phyloP scores from a whole-genome alignment of 2,888 invertebrate species.

The Aleiodes alternator region DNA sequence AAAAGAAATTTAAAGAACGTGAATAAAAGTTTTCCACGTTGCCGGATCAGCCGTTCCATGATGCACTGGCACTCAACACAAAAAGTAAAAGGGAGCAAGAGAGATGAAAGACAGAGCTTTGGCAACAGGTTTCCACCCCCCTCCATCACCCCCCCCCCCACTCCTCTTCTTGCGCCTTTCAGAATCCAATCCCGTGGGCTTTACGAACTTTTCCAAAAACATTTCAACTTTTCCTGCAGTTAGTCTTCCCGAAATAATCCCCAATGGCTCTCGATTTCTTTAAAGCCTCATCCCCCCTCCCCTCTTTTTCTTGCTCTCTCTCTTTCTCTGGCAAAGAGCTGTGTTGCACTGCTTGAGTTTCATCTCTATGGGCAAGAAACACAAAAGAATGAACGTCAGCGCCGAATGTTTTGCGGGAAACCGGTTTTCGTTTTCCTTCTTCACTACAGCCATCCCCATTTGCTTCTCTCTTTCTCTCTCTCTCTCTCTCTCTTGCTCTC shows the following conservation, averaged over 20 bases:
- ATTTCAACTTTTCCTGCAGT: constrained; percentile 56
- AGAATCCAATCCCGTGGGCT: constrained; percentile 48
- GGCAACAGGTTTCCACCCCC: constrained; percentile 72
- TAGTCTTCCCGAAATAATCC: constrained; percentile 19
- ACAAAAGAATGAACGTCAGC: constrained; percentile 40
- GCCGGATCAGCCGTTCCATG: constrained; percentile 12
- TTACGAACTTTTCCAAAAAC: constrained; percentile 70
- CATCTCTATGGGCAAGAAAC: constrained; percentile 28
- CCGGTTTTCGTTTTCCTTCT: constrained; percentile 66
- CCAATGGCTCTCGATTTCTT: constrained; percentile 29
- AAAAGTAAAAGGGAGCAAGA: constrained; percentile 19
- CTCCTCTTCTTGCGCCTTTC: not conserved
- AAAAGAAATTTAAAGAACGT: constrained; percentile 6
- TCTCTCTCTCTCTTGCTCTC: constrained; percentile 31
- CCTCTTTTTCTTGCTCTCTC: constrained; percentile 31
- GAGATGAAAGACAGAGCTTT: constrained; percentile 57
- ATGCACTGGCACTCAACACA: not conserved
- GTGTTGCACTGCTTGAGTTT: constrained; percentile 19
- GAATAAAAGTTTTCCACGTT: constrained; percentile 44
- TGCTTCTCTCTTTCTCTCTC: constrained; percentile 56
- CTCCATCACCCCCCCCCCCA: constrained; percentile 38
- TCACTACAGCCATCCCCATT: constrained; percentile 45
- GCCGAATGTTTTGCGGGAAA: constrained; percentile 69
- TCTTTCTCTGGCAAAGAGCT: not conserved
- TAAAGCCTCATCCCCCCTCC: constrained; percentile 51